phyloP scores from a whole-genome alignment of 2,113 vertebrate species.

The Anguilla japonica region DNA sequence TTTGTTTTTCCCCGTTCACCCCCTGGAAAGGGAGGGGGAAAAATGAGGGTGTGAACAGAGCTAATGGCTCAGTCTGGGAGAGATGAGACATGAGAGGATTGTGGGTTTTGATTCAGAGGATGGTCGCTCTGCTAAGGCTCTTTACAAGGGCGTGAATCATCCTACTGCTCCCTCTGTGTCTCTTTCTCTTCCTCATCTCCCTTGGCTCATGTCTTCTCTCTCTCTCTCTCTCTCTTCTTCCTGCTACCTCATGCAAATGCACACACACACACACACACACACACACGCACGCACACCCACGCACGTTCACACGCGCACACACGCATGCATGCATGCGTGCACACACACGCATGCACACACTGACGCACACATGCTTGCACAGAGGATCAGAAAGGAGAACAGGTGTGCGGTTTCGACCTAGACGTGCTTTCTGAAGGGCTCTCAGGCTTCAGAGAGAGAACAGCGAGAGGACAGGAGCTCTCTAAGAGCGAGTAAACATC shows the following conservation, averaged over 20 bases:
- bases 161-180: background rate
- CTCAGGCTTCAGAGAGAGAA: background rate
- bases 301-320: background rate
- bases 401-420: background rate
- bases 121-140: background rate
- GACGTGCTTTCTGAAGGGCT: background rate
- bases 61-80: background rate
- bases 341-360: background rate
- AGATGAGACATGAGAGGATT: background rate
- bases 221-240: too few species aligned
- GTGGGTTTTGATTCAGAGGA: background rate
- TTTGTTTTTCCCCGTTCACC: background rate
- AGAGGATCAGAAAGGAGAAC: too few species aligned
- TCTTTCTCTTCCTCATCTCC: background rate
- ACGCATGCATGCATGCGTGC: background rate
- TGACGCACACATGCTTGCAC: too few species aligned
- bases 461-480: conserved; percentile 39
- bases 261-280: conserved; percentile 1
- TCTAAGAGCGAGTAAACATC: conserved; percentile 73
- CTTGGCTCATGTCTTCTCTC: too few species aligned
- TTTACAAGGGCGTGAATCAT: conserved; percentile 5
- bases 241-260: background rate
- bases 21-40: background rate
- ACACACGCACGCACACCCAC: conserved; percentile 7
- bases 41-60: background rate